Evolutionary conservation across 2,888 invertebrate species (phyloP), one percentile per base, ranked within the genome.

Genomic region (Leptinotarsa peninsularis): DNA sequence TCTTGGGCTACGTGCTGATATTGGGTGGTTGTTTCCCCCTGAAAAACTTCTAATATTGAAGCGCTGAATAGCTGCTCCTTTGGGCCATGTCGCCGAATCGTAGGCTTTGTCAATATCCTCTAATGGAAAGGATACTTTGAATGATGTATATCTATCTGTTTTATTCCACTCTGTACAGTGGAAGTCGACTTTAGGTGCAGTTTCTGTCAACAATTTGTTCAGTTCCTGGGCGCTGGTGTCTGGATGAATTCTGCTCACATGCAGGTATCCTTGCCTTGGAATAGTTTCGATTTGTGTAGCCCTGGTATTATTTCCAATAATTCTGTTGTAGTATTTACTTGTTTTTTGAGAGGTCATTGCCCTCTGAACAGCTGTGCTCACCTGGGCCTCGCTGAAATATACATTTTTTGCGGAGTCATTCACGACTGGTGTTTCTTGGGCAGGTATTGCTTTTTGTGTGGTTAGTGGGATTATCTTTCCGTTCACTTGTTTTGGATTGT

Each of bases 281-380:
- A 43, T 23, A 17, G 67, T 67, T 23, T 50, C 21, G 21, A 67
- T 67, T 67, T 67, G 67, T 49, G 49, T 58, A 14, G 67, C 43
- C 49, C 49, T 18, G 43, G 50, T 43, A 67, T 67, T 67, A 14
- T 49, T 49, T 49, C 67, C 67, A 49, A 49, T 67, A 49, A 67
- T 43, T 67, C 18, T 49, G 14, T 33, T 67, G 49, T 7, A 21
- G 67, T 49, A 4, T 67, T 21, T 5, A 43, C 50, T 67, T 67
- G 21, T 67, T 49, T 67, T 67, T 67, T 49, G 18, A 43, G 67
- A 67, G 2, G 67, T 43, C 67, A 67, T 49, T 43, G 67, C 49
- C 43, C 49, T 50, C 7, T 49, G 18, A 18, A 49, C 18, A 67
- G 49, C 43, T 23, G 58, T 58, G 58, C 14, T 58, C 58, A 58